Evolutionary conservation across 2,888 invertebrate genomes (phyloP), one percentile per base, ranked within the genome.

Genomic region (Brachyptera putata): DNA sequence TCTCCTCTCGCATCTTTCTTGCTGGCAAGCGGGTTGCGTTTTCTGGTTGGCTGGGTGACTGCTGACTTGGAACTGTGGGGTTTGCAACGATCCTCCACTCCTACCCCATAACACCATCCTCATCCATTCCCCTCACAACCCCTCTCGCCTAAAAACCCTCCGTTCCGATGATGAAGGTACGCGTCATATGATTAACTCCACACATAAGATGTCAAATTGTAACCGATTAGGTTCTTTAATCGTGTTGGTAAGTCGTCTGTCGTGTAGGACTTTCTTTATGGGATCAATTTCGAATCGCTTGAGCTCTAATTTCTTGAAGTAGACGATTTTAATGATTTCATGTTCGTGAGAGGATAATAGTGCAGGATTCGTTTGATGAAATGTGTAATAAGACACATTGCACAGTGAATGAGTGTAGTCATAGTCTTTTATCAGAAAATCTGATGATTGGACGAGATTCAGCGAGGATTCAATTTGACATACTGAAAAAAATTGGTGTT

Each of bases 61-160:
- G 58, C 61, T 61, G 61, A 61, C 55, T 61, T 61, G 61, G 50
- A 61, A 58, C 53, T 22, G 34, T 41, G n/a, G 36, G 57, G 48
- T 14, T 43, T 22, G 34, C 13, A 57, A 18, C 25, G 30, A 13
- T 11, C 21, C 14, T 56, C 14, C 3, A 34, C 16, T 21, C 48
- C 18, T 21, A 18, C 48, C 57, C 18, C n/a, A n/a, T 16, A 37
- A 39, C 18, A 13, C 14, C 36, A 36, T 5, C 30, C 14, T 21
- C 34, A 55, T 13, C 21, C 18, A 4, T 11, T 26, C 18, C 21
- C 49, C 26, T 18, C 14, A 14, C 13, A 14, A n/a, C n/a, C 13
- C 34, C 9, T 34, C 53, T 25, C 4, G 13, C 9, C 39, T 14
- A 9, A 7, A 36, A 21, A 16, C n/a, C 24, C 39, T 16, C 7